A percentile compares a stretch with the other conserved stretches of the same genome.
Evolutionary conservation across 1,140 invertebrate species (phyloP).

Genomic region (Tribolium castaneum): DNA sequence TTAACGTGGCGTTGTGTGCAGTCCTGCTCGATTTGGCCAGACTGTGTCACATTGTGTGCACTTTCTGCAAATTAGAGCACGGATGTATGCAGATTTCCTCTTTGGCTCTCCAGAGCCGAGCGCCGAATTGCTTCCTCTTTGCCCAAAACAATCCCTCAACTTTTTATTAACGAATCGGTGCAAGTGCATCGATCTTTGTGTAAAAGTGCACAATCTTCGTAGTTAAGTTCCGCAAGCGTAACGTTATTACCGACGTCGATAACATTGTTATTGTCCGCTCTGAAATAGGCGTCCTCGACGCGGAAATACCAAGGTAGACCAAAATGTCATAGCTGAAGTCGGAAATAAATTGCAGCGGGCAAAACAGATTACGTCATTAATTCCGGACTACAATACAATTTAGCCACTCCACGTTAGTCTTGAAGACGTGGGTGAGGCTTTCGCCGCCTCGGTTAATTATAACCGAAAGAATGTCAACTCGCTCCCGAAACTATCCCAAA

Average conservation of each 20-base stretch:
- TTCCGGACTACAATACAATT: conserved; percentile 32
- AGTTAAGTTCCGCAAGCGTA: not conserved
- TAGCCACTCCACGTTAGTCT: not conserved
- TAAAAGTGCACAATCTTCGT: conserved; percentile 1
- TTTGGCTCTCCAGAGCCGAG: not conserved
- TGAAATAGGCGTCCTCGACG: not conserved
- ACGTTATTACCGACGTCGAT: not conserved
- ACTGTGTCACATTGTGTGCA: conserved; percentile 24
- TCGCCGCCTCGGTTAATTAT: conserved; percentile 18
- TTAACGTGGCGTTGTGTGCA: conserved; percentile 8
- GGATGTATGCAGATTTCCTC: conserved; percentile 26
- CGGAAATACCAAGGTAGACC: conserved; percentile 24
- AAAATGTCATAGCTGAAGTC: conserved; percentile 22
- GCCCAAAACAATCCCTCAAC: too few relatives aligned
- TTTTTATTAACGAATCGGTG: too few relatives aligned
- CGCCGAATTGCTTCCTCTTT: not conserved
- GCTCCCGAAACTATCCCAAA: conserved; percentile 25
- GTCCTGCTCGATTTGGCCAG: conserved; percentile 11
- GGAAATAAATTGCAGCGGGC: conserved; percentile 26
- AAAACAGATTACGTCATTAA: conserved; percentile 34
- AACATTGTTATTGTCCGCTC: not conserved
- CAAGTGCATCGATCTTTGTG: too few relatives aligned
- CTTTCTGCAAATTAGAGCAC: conserved; percentile 7
- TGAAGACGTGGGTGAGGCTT: not conserved
- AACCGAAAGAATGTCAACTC: conserved; percentile 20